These are phyloP conservation scores for Ochotona curzoniae DNA, from an alignment of 2,113 vertebrate genomes.

Conservation along the genomic window DNA sequence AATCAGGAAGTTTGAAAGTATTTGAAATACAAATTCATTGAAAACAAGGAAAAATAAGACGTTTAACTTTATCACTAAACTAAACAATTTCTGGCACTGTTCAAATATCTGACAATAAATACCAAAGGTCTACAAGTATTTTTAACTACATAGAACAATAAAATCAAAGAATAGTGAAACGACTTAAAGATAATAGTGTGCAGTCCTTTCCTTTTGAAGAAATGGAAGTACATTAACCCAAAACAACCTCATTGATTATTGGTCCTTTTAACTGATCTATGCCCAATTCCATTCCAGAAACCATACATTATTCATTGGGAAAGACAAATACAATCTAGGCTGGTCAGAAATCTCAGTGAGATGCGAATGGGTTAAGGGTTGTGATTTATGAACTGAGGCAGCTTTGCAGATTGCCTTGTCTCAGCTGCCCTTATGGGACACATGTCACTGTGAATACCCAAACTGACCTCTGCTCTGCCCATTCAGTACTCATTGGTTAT, in stretches of 20 bases:
- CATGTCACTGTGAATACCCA: neutral
- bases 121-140: neutral
- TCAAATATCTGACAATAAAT: slow-evolving; percentile 46
- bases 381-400: slow-evolving; percentile 74
- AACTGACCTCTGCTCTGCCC: slow-evolving; percentile 56
- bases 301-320: slow-evolving; percentile 71
- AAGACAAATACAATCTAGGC: slow-evolving; percentile 71
- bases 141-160: slow-evolving; percentile 31
- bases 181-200: slow-evolving; percentile 32
- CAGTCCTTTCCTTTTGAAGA: neutral
- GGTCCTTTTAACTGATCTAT: slow-evolving; percentile 49
- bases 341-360: slow-evolving; percentile 70
- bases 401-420: slow-evolving; percentile 67
- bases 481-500: slow-evolving; percentile 35
- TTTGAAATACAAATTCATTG: neutral
- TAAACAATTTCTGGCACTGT: slow-evolving; percentile 40
- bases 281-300: slow-evolving; percentile 63
- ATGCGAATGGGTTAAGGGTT: slow-evolving; percentile 62
- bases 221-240: slow-evolving; percentile 53
- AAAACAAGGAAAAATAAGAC: neutral
- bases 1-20: neutral
- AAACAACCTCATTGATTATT: slow-evolving; percentile 67
- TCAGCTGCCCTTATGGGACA: slow-evolving; percentile 61
- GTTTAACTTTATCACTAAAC: slow-evolving; percentile 28
- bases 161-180: slow-evolving; percentile 56